Conservation (phyloP, 2,113 vertebrate genomes). For the Pelodiscus sinensis region DNA sequence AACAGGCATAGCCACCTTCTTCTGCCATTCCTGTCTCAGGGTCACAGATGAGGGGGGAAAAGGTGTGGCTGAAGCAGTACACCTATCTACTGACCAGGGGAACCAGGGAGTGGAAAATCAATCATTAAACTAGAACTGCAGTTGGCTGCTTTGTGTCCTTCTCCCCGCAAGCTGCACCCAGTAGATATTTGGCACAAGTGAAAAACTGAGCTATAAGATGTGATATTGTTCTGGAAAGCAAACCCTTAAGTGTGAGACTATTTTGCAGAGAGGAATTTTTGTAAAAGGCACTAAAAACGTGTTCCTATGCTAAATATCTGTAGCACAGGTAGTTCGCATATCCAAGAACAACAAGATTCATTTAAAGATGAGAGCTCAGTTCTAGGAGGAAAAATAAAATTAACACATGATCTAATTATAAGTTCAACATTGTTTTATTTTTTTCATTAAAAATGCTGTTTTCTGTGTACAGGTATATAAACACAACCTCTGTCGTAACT, state of each 20-base stretch:
- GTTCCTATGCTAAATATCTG: neutral
- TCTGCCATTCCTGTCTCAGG: neutral
- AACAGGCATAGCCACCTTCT: neutral
- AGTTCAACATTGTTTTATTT: fast-evolving
- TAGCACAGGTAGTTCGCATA: neutral
- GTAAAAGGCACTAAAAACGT: neutral
- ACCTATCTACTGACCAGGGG: neutral
- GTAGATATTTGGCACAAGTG: neutral
- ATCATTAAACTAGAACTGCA: neutral
- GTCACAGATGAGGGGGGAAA: neutral
- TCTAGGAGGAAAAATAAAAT: neutral
- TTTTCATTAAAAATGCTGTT: neutral
- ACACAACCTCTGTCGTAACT: fast-evolving
- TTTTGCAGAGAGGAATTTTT: neutral
- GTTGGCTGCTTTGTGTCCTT: neutral
- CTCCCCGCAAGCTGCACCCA: too few relatives aligned
- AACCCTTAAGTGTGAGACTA: neutral
- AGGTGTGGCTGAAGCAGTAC: neutral
- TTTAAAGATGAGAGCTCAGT: neutral
- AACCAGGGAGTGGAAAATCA: neutral
- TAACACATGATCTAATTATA: neutral
- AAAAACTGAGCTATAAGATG: neutral
- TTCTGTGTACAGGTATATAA: neutral
- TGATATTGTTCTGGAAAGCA: neutral
- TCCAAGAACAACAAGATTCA: neutral